phyloP scores from a whole-genome alignment of 2,113 vertebrate species.

The Dicaeum eximium region DNA sequence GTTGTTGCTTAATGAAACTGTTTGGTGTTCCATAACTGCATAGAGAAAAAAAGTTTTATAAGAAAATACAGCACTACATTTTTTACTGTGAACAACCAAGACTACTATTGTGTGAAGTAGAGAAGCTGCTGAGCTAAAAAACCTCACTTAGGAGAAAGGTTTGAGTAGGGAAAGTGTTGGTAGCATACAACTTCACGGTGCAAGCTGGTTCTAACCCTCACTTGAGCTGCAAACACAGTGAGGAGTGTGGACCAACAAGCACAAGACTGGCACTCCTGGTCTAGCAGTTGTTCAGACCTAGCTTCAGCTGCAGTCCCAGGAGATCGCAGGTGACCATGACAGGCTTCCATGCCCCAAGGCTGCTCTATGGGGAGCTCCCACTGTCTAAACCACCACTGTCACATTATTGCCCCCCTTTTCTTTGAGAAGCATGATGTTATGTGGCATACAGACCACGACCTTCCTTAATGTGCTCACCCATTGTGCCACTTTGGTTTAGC shows the following conservation, averaged over 20 bases:
- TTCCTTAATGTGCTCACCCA: neutral
- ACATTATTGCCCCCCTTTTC: neutral
- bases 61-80: neutral
- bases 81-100: neutral
- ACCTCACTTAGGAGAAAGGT: neutral
- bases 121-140: neutral
- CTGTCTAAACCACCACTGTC: neutral
- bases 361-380: neutral
- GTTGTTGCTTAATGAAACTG: neutral
- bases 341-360: neutral
- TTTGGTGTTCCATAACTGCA: neutral
- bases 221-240: neutral
- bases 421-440: neutral
- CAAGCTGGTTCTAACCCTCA: neutral
- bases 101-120: neutral
- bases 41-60: neutral
- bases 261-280: neutral
- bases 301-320: neutral
- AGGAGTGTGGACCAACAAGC: neutral
- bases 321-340: accelerated
- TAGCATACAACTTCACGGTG: neutral
- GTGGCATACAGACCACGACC: neutral
- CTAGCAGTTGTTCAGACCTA: neutral
- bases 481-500: neutral
- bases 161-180: neutral